Evolutionary conservation across 2,888 invertebrate species (phyloP).

Genomic region (Isotomurus palustris): DNA sequence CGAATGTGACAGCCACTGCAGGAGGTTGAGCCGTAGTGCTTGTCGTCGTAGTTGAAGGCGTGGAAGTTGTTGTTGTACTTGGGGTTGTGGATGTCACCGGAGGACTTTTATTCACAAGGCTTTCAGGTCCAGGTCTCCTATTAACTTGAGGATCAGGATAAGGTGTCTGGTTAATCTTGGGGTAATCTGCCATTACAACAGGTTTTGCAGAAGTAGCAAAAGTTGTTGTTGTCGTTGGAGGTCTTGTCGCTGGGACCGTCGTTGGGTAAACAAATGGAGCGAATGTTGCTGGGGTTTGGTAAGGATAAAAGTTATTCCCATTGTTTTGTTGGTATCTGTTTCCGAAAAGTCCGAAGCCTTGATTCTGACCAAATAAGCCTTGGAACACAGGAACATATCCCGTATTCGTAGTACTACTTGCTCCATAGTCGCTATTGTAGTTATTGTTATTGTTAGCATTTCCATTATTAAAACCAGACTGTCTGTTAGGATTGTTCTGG

Average conservation of each 20-base stretch:
- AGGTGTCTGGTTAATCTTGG: background rate
- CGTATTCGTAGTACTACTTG: background rate
- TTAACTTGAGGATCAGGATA: conserved; percentile 10
- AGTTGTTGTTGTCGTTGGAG: conserved; percentile 3
- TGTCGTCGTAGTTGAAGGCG: background rate
- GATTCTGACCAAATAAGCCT: background rate
- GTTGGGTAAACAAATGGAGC: no score
- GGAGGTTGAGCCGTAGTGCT: background rate
- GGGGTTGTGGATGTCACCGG: background rate
- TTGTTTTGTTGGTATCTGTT: no score
- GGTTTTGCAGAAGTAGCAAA: background rate
- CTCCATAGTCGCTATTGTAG: background rate
- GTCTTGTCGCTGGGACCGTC: no score
- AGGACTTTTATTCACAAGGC: background rate
- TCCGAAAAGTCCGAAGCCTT: background rate
- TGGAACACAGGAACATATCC: background rate
- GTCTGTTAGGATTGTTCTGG: background rate
- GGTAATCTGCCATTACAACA: background rate
- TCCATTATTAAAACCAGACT: no score
- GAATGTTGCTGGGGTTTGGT: no score
- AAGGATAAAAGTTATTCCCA: no score
- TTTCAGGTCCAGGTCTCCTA: conserved; percentile 8
- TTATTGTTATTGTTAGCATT: background rate
- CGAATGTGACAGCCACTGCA: background rate
- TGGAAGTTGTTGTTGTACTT: background rate